Conservation (phyloP, 2,797 vertebrate species). For the Novumbra hubbsi region DNA sequence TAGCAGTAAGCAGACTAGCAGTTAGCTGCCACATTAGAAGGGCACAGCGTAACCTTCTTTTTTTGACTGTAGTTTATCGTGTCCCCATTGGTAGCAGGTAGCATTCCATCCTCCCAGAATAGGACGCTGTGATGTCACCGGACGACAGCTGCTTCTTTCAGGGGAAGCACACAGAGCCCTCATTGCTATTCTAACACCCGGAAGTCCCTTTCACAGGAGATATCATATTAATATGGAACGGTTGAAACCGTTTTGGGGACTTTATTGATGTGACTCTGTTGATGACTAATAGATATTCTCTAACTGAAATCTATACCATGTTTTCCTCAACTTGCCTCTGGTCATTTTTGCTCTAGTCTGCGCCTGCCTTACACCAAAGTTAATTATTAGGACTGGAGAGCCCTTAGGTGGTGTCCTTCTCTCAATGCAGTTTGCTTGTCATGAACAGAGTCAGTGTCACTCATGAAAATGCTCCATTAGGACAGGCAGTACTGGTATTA, state of each 20-base stretch:
- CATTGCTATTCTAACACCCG: conserved; percentile 49
- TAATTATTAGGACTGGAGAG: background rate
- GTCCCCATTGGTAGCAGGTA: conserved; percentile 54
- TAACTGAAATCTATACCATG: background rate
- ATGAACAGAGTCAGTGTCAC: background rate
- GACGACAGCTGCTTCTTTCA: conserved; percentile 37
- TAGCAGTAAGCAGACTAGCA: background rate
- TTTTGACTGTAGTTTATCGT: conserved; percentile 71
- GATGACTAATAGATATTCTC: background rate
- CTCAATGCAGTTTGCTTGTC: background rate
- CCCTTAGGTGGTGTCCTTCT: conserved; percentile 2
- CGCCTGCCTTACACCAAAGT: background rate
- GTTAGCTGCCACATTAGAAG: conserved; percentile 50
- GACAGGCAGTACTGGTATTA: too few relatives aligned
- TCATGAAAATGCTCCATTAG: background rate
- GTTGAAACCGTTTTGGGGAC: background rate
- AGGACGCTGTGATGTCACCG: conserved; percentile 57
- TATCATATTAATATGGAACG: background rate
- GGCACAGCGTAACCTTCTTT: conserved; percentile 68
- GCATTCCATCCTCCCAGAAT: conserved; percentile 71
- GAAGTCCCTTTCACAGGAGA: conserved; percentile 16
- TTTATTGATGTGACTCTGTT: too few relatives aligned
- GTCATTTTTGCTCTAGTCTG: background rate
- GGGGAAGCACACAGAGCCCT: conserved; percentile 33
- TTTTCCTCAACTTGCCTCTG: background rate